Evolutionary conservation across 2,888 invertebrate genomes (phyloP), one percentile per base, ranked within the genome.

Genomic region (Limulus polyphemus): DNA sequence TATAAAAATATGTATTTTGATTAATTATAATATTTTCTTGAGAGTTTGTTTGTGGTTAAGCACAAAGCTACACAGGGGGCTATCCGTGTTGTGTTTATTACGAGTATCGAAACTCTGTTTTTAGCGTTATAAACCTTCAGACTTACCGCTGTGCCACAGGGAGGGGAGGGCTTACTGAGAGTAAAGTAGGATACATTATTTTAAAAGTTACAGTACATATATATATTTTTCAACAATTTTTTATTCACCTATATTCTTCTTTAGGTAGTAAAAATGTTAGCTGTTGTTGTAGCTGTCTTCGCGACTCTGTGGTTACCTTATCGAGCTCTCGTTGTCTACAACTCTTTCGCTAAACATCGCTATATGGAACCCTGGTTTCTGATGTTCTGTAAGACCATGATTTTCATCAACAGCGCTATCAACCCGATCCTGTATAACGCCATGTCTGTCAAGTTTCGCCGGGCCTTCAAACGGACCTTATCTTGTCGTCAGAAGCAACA

Each of bases 341-440:
- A 83, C 74, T 81, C 82, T 1, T 80, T 83, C 70, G 80, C 79
- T 62, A 68, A 70, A 49, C 71, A 74, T 13, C 74, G 74, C 55
- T 81, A 78, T 72, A 75, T 79, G 75, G 79, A 81, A 71, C 73
- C 79, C 10, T 82, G 83, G 82, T 83, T 81, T 72, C 75, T 82
- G 55, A 79, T 83, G 76, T 79, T 83, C 70, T 80, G 81, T 63
- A 80, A 83, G 69, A 80, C 81, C 32, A 80, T 83, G 76, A 78
- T 83, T 57, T 83, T 80, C 74, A 80, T 83, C 69, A 83, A 83
- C 76, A 81, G 82, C 70, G 83, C 83, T 63, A 81, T 83, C 72
- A 83, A 83, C 72, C 83, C 83, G 0, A 81, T 83, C 63, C 77
- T 83, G 60, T 83, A 83, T 78, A 83, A 83, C 74, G 79, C 81